Percentiles rank a stretch among this genome's conserved stretches.
Evolutionary conservation across 2,113 vertebrate species (phyloP).

Genomic region (Nesoenas mayeri): DNA sequence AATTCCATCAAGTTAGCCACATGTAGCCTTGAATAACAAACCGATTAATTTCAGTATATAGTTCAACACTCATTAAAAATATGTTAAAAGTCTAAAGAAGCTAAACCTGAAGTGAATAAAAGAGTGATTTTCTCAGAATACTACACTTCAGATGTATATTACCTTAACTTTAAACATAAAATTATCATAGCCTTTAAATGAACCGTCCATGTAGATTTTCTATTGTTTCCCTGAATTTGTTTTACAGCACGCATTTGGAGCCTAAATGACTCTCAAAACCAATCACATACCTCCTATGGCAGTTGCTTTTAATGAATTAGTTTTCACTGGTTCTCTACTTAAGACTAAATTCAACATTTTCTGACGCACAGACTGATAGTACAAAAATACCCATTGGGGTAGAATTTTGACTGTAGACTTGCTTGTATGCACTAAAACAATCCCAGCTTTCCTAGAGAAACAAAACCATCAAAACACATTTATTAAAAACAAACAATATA

Average conservation of each 20-base stretch:
- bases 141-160: background rate
- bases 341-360: background rate
- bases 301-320: constrained; percentile 30
- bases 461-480: constrained; percentile 33
- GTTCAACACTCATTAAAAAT: background rate
- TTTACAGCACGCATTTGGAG: constrained; percentile 18
- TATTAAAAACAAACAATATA: background rate
- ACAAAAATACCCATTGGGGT: background rate
- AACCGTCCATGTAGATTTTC: background rate
- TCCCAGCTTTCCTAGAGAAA: constrained; percentile 4
- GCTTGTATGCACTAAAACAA: background rate
- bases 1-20: background rate
- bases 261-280: constrained; percentile 28
- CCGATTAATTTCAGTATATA: background rate
- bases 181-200: background rate
- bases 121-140: background rate
- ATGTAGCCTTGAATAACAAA: background rate
- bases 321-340: background rate
- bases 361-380: background rate
- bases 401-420: background rate
- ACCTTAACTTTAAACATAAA: constrained; percentile 19
- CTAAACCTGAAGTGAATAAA: background rate
- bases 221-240: background rate
- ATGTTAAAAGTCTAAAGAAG: background rate
- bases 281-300: background rate